A percentile compares a stretch with the other conserved stretches of the same genome.
phyloP scores from a whole-genome alignment of 2,888 invertebrate genomes.

The Xanthorhoe spadicearia region DNA sequence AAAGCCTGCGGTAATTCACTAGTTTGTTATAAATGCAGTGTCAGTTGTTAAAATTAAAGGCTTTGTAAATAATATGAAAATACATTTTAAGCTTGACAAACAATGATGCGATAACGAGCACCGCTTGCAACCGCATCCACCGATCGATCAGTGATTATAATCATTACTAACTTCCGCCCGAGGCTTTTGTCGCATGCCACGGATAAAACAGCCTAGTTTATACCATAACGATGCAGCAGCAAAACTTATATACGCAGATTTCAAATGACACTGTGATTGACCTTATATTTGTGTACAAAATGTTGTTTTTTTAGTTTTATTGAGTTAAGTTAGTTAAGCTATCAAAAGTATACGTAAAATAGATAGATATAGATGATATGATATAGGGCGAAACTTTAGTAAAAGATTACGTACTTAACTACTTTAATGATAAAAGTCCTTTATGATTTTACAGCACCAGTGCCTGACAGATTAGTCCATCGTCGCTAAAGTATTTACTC shows the following conservation, averaged over 20 bases:
- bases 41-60: background rate
- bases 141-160: constrained; percentile 42
- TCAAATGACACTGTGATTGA: no score
- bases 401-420: no score
- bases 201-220: background rate
- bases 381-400: no score
- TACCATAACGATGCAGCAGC: background rate
- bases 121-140: constrained; percentile 47
- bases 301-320: no score
- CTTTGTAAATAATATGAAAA: constrained; percentile 9
- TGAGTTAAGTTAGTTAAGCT: no score
- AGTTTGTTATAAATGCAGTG: background rate
- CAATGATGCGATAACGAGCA: constrained; percentile 58
- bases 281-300: no score
- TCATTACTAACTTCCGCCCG: constrained; percentile 37
- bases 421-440: background rate
- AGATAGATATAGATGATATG: background rate
- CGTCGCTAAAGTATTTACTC: background rate
- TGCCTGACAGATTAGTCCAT: no score
- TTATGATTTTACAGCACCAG: no score
- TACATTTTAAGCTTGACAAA: constrained; percentile 28
- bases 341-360: no score
- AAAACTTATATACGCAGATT: no score
- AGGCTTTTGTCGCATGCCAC: background rate
- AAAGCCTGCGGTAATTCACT: background rate